Conservation (phyloP, 2,113 vertebrate genomes). For the Thinocorus orbignyianus region DNA sequence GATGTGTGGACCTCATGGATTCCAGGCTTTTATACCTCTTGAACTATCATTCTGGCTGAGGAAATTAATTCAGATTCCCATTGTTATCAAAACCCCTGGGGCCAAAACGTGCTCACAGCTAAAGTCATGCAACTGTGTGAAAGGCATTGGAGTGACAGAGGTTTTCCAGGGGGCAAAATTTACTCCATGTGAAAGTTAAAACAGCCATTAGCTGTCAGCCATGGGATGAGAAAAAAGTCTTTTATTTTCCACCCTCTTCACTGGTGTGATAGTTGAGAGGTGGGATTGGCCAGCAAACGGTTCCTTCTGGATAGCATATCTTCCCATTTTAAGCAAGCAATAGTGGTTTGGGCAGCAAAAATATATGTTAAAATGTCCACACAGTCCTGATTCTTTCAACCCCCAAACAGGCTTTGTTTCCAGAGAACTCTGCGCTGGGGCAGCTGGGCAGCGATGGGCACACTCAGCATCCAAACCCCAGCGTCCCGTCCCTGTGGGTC, state of each 20-base stretch:
- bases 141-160: neutral
- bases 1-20: neutral
- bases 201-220: neutral
- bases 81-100: neutral
- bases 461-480: neutral
- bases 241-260: neutral
- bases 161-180: neutral
- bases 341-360: neutral
- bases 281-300: neutral
- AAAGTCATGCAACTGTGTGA: neutral
- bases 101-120: neutral
- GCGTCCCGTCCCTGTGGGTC: neutral
- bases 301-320: neutral
- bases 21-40: neutral
- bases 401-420: neutral
- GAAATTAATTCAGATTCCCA: slow-evolving; percentile 14
- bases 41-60: neutral
- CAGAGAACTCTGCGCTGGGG: neutral
- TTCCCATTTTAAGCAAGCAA: neutral
- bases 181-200: neutral
- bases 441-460: fast-evolving
- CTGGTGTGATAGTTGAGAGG: neutral
- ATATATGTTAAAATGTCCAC: fast-evolving
- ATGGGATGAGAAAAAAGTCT: neutral
- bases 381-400: neutral